phyloP scores from a whole-genome alignment of 2,113 vertebrate species.

The Acinonyx jubatus region DNA sequence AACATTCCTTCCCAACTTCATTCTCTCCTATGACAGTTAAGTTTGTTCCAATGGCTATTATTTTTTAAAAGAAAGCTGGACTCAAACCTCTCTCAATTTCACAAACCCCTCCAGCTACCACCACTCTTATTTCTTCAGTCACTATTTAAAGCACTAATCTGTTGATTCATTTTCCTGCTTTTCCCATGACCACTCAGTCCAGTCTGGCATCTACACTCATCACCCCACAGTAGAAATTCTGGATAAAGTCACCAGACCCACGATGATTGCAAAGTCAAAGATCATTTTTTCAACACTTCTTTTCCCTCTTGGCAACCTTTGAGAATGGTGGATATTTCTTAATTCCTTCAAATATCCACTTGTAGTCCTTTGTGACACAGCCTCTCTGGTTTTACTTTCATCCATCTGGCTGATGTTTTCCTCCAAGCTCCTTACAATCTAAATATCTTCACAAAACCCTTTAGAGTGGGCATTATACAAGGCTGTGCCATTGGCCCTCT shows the following conservation, averaged over 20 bases:
- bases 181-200: not conserved
- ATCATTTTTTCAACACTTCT: not conserved
- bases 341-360: not conserved
- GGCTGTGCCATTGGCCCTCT: not conserved
- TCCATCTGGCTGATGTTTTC: not conserved
- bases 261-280: not conserved
- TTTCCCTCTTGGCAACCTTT: not conserved
- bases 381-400: not conserved
- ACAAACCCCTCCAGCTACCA: not conserved
- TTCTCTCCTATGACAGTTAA: not conserved
- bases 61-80: not conserved
- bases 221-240: not conserved
- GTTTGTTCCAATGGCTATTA: not conserved
- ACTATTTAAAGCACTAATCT: not conserved
- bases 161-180: not conserved
- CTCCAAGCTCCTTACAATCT: not conserved
- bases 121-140: not conserved
- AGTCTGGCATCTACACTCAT: not conserved
- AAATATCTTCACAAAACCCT: not conserved
- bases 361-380: not conserved
- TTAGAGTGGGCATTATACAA: not conserved
- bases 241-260: not conserved
- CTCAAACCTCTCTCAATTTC: not conserved
- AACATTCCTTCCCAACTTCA: not conserved
- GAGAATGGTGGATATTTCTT: not conserved